phyloP scores from a whole-genome alignment of 2,113 vertebrate species.

The Lagenorhynchus albirostris region DNA sequence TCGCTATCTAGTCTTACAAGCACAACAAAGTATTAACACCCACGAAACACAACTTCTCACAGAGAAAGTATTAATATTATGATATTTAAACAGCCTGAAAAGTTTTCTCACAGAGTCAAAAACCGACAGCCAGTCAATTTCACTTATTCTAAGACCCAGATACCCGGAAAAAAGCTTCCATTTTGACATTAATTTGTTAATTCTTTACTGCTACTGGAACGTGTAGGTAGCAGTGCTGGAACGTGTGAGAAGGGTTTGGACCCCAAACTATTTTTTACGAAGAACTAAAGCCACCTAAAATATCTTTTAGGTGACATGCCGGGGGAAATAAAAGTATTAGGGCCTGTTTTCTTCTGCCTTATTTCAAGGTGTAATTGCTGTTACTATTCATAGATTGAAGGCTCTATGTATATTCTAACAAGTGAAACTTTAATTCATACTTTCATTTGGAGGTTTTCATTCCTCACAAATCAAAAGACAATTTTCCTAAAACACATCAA shows the following conservation, averaged over 20 bases:
- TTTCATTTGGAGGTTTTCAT: neutral
- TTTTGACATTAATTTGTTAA: neutral
- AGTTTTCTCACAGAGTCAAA: neutral
- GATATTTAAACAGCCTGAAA: neutral
- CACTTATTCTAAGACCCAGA: neutral
- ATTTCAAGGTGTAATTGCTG: neutral
- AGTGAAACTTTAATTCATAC: neutral
- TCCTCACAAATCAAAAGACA: neutral
- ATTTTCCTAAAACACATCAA: neutral
- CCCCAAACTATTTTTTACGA: neutral
- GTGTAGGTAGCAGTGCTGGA: neutral
- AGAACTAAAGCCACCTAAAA: neutral
- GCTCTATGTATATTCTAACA: neutral
- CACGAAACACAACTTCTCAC: neutral
- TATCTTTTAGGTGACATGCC: neutral
- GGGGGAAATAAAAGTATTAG: neutral
- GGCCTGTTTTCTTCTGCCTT: neutral
- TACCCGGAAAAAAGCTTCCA: neutral
- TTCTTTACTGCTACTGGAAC: neutral
- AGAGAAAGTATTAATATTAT: neutral
- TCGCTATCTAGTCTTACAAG: neutral
- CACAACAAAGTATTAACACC: neutral
- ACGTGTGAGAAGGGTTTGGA: neutral
- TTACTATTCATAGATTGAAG: neutral
- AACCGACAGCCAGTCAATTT: neutral